These are phyloP conservation scores for Pteropus alecto DNA, from an alignment of 2,113 vertebrate species.

Conservation along the genomic window DNA sequence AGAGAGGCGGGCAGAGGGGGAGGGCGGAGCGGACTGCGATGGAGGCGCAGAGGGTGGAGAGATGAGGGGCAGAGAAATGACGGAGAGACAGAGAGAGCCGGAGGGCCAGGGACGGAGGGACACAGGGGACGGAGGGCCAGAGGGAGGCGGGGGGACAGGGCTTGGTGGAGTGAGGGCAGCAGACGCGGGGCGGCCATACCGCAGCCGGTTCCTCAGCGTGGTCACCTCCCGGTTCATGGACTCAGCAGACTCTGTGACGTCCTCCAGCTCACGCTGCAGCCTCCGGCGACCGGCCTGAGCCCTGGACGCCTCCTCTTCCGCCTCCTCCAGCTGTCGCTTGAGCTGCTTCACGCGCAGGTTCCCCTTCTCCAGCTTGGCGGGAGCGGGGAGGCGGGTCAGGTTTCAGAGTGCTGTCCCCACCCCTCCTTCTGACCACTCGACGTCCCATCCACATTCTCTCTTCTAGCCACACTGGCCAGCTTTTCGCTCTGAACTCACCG, in stretches of 20 bases:
- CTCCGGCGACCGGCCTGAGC: conserved; percentile 88
- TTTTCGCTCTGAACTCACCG: not conserved
- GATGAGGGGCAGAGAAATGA: too few species aligned
- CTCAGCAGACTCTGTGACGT: conserved; percentile 85
- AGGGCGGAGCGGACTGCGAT: not conserved
- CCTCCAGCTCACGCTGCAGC: conserved; percentile 91
- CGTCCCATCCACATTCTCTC: not conserved
- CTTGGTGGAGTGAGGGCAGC: not conserved
- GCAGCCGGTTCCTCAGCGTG: conserved; percentile 87
- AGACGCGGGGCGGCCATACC: conserved; percentile 73
- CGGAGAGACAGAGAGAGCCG: too few species aligned
- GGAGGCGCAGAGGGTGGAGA: too few species aligned
- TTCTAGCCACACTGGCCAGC: not conserved
- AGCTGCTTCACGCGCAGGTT: conserved; percentile 88
- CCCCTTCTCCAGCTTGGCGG: conserved; percentile 85
- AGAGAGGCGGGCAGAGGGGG: not conserved
- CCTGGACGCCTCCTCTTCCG: conserved; percentile 89
- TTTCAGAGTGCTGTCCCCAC: not conserved
- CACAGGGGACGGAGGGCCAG: rapidly evolving
- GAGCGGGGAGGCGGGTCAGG: rapidly evolving
- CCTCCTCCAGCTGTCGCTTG: conserved; percentile 92
- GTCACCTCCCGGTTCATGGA: conserved; percentile 90
- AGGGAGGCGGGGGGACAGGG: not conserved
- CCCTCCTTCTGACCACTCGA: not conserved
- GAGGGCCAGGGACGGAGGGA: not conserved